Base-by-base conservation (phyloP, 2,113 vertebrate species). In the Calyptommatus sinebrachiatus region DNA sequence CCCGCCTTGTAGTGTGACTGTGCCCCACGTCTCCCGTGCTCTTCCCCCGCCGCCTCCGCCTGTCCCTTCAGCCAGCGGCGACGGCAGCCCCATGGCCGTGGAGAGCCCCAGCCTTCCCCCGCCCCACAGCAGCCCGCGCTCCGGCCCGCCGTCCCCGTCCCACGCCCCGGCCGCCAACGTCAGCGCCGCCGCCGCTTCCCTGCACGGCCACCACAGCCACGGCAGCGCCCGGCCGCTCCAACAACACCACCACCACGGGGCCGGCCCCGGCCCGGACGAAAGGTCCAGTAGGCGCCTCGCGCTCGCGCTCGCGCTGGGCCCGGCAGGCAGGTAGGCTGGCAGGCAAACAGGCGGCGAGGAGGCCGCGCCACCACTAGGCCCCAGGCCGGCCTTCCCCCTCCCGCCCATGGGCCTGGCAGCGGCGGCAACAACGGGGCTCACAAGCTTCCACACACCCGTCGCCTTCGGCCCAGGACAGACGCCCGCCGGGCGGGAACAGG, bases 21-120 rank as follows among this genome's bases (percentile, higher is more conserved):
- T 88, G 88, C 72, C 81, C 83, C 71, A 57, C 35, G 35, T 41
- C 5, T 21, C 69, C 46, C 46, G 69, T 41, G 35, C 35, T 41
- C 26, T 66, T 50, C 9, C 14, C 72, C 21, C 5, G 46, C 41
- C 26, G 35, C 53, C 76, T 11, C 70, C n/a, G 76, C 70, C 76
- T 63, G 46, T 18, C 61, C 24, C 20, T 26, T 68, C 24, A 8
- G 46, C 60, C 50, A 50, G 22, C 26, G 26, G 46, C 71, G 28
- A 12, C 83, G 14, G 50, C 53, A 18, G 53, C 66, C 73, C 81
- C 75, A 96, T 97, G 96, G 96, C 96, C 94, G 95, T 96, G 96
- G 96, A 97, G 96, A 96, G 96, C 95, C 96, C 96, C 94, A 96
- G 95, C 96, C 95, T 96, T 94, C 96, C 96, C 96, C 95, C 95